Conservation (phyloP, 2,113 vertebrate genomes). For the Thymallus thymallus region DNA sequence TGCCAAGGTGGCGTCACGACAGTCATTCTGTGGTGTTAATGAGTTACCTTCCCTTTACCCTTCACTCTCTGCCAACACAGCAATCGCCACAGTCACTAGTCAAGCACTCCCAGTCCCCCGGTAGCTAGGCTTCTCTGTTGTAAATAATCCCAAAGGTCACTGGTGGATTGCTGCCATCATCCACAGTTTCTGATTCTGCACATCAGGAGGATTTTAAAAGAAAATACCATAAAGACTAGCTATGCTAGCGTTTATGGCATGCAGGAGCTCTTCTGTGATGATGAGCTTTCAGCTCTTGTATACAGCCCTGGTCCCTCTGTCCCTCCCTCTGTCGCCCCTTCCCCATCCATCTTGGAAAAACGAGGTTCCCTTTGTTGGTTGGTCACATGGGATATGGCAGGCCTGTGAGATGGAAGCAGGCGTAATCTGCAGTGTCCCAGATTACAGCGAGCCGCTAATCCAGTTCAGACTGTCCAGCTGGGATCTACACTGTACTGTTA, state of each 20-base stretch:
- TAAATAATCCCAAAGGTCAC: constrained; percentile 57
- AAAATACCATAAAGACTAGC: neutral
- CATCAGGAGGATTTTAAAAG: neutral
- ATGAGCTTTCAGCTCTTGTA: neutral
- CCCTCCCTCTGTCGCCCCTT: constrained; percentile 23
- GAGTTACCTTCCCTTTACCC: constrained; percentile 55
- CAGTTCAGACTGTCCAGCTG: constrained; percentile 47
- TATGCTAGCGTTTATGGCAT: constrained; percentile 1
- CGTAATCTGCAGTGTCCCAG: constrained; percentile 77
- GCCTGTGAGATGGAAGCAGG: constrained; percentile 50
- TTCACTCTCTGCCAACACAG: neutral
- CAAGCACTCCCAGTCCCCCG: constrained; percentile 5
- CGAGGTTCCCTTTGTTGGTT: constrained; percentile 51
- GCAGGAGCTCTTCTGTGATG: too few relatives aligned
- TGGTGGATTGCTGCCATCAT: constrained; percentile 16
- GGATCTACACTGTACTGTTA: constrained; percentile 45
- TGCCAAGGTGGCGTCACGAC: neutral
- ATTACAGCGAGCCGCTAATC: constrained; percentile 71
- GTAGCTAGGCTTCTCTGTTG: constrained; percentile 21
- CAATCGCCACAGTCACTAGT: neutral
- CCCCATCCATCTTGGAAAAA: constrained; percentile 38
- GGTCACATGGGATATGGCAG: constrained; percentile 49
- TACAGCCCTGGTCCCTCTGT: constrained; percentile 25
- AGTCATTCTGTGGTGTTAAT: constrained; percentile 53
- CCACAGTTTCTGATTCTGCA: neutral